Base-by-base conservation (phyloP, 2,797 vertebrate genomes). In the Falco rusticolus region DNA sequence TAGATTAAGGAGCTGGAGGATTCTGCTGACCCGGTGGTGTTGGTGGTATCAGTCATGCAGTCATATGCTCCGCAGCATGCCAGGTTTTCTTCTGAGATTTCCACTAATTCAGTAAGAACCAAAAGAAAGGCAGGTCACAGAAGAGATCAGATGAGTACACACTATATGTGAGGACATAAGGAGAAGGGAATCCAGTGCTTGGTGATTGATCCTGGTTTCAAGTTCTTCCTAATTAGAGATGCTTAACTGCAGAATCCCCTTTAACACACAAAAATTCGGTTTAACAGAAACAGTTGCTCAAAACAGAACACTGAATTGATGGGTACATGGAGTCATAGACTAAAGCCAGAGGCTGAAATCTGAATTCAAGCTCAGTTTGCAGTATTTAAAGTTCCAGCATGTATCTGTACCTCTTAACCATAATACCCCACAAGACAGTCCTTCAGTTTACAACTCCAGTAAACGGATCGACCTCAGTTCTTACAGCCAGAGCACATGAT, bases 11-110 rank as follows among this genome's bases (percentile, higher is more conserved):
- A 93, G 26, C 13, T 53, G 15, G 94, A 76, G 45, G 93, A 94
- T 85, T 41, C n/a, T 70, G 66, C 28, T 71, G 85, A 61, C 3
- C 5, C 90, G 29, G 79, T 89, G 48, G 33, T 63, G 53, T 89
- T 96, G 14, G 60, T 45, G 50, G 59, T 59, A 20, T 37, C 59
- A 26, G 68, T 90, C 53, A 93, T 39, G 43, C 97, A 97, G 72
- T 97, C 94, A 76, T 96, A 48, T 0, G 97, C 96, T 24, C 98
- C 97, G 7, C 98, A 98, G 63, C 97, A 97, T 59, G 56, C 71
- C 79, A 97, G 87, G 21, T 92, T 85, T 89, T 89, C 89, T 74
- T 91, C 95, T 51, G 84, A 78, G 83, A 90, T 54, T 56, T 93
- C 68, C 51, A 17, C 97, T 97, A 60, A 63, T 76, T 78, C 37